Base-by-base conservation (phyloP, 2,888 invertebrate genomes). In the Siphonodentalium dalli region DNA sequence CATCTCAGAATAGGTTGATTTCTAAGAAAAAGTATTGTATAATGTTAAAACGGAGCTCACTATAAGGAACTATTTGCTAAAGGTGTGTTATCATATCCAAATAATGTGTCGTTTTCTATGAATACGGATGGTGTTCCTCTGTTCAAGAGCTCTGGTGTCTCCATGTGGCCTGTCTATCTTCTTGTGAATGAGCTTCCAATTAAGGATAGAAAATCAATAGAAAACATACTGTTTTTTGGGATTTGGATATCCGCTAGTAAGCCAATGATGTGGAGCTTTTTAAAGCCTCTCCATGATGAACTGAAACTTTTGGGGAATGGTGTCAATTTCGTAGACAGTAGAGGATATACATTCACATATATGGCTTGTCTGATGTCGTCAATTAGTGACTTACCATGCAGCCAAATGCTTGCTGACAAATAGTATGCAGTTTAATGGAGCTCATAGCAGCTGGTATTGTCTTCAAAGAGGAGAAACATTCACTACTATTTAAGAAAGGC, bases 261-360 rank as follows among this genome's bases (percentile, higher is more conserved):
- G 28, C 46, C 46, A 5, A n/a, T 46, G 1, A 46, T 46, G 46
- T 46, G 46, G 46, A 46, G 46, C 15, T 46, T 28, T 27, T 15
- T 46, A 15, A 46, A 46, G 23, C 46, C 46, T 9, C 21, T 46
- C 4, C 46, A 46, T 8, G 20, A 46, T 20, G 46, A 46, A 15
- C 11, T 46, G 4, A 21, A 5, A 3, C 13, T 20, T 13, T 24
- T 46, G 13, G 38, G 38, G 29, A 31, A 46, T 27, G 38, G 46
- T 4, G 29, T 46, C 3, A 8, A 27, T 11, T 18, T 46, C 29
- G 13, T 29, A 37, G 46, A 46, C 20, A 9, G 31, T 15, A 18
- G n/a, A 4, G 38, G 21, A 20, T 5, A n/a, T 23, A 5, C 3
- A 31, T 46, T 38, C 21, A 26, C 28, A 6, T 5, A 38, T 28